A percentile compares a stretch with the other conserved stretches of the same genome.
Evolutionary conservation across 2,888 invertebrate species (phyloP).

Genomic region (Nephrotoma guestfalica): DNA sequence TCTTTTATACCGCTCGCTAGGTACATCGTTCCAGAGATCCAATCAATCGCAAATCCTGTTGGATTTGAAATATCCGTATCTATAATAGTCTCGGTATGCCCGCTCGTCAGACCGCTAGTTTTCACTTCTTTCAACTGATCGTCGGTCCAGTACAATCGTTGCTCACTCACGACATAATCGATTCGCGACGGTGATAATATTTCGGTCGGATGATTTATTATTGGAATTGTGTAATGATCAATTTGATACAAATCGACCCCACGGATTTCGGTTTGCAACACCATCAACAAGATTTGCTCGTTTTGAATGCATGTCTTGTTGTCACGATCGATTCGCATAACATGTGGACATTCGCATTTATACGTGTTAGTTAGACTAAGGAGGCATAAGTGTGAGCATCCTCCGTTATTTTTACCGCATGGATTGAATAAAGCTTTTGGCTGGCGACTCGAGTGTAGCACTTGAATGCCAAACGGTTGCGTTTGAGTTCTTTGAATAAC

Average conservation of each 20-base stretch:
- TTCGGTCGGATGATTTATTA: conserved; percentile 43
- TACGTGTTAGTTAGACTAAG: conserved; percentile 45
- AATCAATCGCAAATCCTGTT: conserved; percentile 64
- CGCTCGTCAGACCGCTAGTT: conserved; percentile 48
- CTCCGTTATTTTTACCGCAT: conserved; percentile 54
- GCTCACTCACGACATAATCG: conserved; percentile 49
- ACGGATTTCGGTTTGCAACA: conserved; percentile 59
- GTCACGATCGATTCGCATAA: conserved; percentile 60
- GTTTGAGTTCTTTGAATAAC: conserved; percentile 69
- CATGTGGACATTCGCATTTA: conserved; percentile 73
- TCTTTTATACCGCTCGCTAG: conserved; percentile 42
- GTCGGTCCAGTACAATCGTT: conserved; percentile 66
- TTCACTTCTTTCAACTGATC: conserved; percentile 60
- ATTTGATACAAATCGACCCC: conserved; percentile 68
- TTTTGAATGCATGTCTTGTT: conserved; percentile 46
- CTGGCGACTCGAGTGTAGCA: conserved; percentile 63
- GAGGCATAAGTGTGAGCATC: conserved; percentile 70
- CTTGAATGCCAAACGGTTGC: conserved; percentile 83
- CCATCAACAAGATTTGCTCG: conserved; percentile 64
- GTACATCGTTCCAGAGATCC: conserved; percentile 47
- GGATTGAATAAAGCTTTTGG: conserved; percentile 43
- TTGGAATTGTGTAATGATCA: conserved; percentile 64
- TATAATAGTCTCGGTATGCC: conserved; percentile 54
- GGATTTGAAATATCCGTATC: conserved; percentile 46
- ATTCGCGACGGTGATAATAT: conserved; percentile 50